Evolutionary conservation across 1,140 invertebrate genomes (phyloP).

Genomic region (Drosophila serrata): DNA sequence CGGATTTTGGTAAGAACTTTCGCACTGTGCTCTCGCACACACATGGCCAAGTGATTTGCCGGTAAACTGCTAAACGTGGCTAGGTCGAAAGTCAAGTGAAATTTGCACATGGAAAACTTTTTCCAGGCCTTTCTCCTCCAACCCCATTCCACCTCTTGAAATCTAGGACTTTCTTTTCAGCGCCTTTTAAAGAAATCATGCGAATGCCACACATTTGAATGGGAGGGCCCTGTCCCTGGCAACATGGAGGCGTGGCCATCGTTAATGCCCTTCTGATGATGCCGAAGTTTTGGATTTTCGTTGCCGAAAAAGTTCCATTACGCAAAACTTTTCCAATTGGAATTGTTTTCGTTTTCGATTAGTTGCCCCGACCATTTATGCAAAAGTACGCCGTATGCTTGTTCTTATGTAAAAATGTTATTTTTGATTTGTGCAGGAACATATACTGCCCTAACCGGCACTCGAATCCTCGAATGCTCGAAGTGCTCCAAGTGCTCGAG

Average conservation of each 20-base stretch:
- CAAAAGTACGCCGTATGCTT: conserved; percentile 21
- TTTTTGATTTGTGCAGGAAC: conserved; percentile 67
- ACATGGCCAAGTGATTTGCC: conserved; percentile 73
- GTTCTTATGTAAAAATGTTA: conserved; percentile 45
- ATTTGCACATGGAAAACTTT: conserved; percentile 68
- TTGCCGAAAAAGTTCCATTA: conserved; percentile 56
- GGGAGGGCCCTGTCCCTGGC: conserved; percentile 13
- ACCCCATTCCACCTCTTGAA: background rate
- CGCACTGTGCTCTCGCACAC: conserved; percentile 8
- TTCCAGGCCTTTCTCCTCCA: conserved; percentile 10
- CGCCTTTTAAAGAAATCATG: conserved; percentile 64
- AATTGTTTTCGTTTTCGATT: conserved; percentile 73
- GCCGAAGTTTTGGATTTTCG: conserved; percentile 44
- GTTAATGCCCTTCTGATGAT: conserved; percentile 55
- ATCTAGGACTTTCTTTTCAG: conserved; percentile 22
- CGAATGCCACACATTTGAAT: conserved; percentile 64
- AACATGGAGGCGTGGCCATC: conserved; percentile 18
- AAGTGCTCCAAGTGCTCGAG: background rate
- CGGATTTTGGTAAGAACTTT: conserved; percentile 37
- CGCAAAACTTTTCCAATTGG: conserved; percentile 69
- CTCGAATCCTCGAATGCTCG: background rate
- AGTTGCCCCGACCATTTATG: conserved; percentile 58
- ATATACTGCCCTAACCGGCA: background rate
- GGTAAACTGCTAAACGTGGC: conserved; percentile 78
- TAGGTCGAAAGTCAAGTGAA: conserved; percentile 65